Base-by-base conservation (phyloP, 2,888 invertebrate genomes). In the Chrysomela aeneicollis region DNA sequence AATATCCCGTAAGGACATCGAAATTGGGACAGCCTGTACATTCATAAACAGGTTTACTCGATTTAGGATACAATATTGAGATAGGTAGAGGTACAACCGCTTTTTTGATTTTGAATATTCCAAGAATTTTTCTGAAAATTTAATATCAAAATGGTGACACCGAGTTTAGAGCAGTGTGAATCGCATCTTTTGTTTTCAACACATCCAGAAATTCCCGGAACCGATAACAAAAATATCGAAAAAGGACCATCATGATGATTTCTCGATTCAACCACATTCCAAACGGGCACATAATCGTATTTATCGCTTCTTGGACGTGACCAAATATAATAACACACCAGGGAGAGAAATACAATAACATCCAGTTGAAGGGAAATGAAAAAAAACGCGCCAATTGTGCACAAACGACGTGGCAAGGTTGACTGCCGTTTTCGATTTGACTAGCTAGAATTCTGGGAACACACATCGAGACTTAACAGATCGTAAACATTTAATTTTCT, bases 271-370 rank as follows among this genome's bases (percentile, higher is more conserved):
- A 22, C 19, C 19, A 19, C 19, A 19, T 49, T 49, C n/a, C 5
- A 47, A 42, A 21, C 49, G 42, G 32, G 30, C 52, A 53, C 59
- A 53, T 47, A 65, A 65, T 65, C 54, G 52, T 52, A 65, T 65
- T 65, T 65, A 65, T 58, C 53, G 61, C 61, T 22, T 15, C 19
- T 5, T 12, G 35, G 49, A 65, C 65, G 65, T 65, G 65, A 65
- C 65, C 58, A 61, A 63, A 65, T 61, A 61, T 53, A 61, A 61
- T 65, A 55, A 55, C 55, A 61, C 42, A 30, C 59, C 54, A 54
- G 53, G 32, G 53, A 63, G 59, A 59, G 42, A 32, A 30, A 19
- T 37, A 52, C 61, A 26, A 52, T 26, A 26, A 26, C 54, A 54
- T 52, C 42, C 19, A 47, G 51, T 15, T 49, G 32, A 6, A 26